Evolutionary conservation across 2,797 vertebrate genomes (phyloP), one percentile per base, ranked within the genome.

Genomic region (Holocentrus rufus): DNA sequence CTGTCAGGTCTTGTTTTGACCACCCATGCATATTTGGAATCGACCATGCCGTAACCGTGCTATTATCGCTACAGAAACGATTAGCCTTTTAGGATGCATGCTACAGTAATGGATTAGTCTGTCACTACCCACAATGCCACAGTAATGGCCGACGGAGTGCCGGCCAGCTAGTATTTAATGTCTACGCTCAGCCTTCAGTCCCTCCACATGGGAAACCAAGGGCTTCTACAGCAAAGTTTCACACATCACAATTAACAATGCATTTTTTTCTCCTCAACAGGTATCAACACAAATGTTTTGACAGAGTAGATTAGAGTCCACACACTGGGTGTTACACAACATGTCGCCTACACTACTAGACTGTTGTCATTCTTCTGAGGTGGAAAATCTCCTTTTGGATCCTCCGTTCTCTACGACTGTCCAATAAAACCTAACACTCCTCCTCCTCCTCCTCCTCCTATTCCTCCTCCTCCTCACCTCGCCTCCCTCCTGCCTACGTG

Each of bases 11-110:
- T 75, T 36, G 54, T 63, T 18, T 77, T 4, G 50, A 57, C 72
- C 27, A 44, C 39, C 72, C 81, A 82, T 79, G 77, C 89, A 60
- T 54, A 76, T 82, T 66, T 69, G 83, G 64, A 65, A 74, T 77
- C 66, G 83, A 79, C 69, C 71, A 69, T 87, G 88, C 89, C 78
- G 52, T 66, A 67, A 78, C 74, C 76, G 63, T 77, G 84, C 86
- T 80, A 71, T 76, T 47, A 54, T 44, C 65, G 23, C 71, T 77
- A 23, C 34, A 36, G 31, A 15, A 55, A 57, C 65, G 57, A 71
- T 75, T 59, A 72, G 72, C 84, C 71, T 69, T 72, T 88, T 76
- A 76, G 66, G 57, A 65, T 17, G 46, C 85, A 84, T 80, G 88
- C 81, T 56, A 52, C 76, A 55, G 27, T 34, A 63, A 72, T 30